Evolutionary conservation across 2,113 vertebrate genomes (phyloP).

Genomic region (Apteryx owenii): DNA sequence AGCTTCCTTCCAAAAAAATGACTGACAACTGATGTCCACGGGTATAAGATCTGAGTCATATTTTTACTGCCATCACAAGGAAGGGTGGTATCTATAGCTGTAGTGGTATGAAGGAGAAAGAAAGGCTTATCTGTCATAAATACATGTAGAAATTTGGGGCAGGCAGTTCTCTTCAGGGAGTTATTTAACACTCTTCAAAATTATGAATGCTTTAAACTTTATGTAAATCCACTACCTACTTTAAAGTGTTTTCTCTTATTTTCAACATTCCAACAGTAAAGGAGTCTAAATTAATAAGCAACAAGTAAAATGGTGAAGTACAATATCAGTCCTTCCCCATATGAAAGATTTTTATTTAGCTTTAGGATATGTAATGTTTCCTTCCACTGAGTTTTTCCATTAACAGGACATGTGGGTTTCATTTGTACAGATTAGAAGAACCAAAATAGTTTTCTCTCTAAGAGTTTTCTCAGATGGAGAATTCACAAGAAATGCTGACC

Average conservation of each 20-base stretch:
- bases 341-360: not conserved
- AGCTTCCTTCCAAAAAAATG: not conserved
- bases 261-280: not conserved
- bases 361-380: constrained; percentile 38
- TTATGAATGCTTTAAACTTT: not conserved
- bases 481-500: not conserved
- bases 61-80: not conserved
- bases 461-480: not conserved
- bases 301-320: constrained; percentile 4
- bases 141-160: not conserved
- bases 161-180: not conserved
- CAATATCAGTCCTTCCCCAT: not conserved
- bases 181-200: not conserved
- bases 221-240: not conserved
- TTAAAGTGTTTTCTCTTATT: not conserved
- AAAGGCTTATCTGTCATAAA: not conserved
- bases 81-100: not conserved
- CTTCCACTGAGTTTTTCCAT: constrained; percentile 45
- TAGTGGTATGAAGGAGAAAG: not conserved
- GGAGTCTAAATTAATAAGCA: constrained; percentile 28
- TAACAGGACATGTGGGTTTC: constrained; percentile 28
- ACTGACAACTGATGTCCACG: not conserved
- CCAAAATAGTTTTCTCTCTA: not conserved
- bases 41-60: not conserved
- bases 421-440: constrained; percentile 53